Conservation (phyloP, 2,888 invertebrate genomes). For the Acleris literana region DNA sequence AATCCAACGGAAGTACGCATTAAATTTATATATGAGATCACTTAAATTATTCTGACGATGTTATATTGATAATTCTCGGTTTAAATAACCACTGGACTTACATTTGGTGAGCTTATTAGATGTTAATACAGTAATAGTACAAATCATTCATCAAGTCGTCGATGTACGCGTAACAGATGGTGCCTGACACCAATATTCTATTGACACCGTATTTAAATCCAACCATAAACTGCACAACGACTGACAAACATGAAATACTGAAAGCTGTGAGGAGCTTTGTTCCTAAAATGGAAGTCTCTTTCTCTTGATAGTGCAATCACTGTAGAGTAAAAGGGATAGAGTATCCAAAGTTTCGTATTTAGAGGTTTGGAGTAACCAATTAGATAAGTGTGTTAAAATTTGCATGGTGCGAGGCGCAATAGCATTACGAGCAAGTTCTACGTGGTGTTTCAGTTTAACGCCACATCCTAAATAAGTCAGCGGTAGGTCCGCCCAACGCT, state of each 20-base stretch:
- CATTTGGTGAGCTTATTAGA: conserved; percentile 10
- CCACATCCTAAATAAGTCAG: conserved; percentile 44
- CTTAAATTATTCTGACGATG: conserved; percentile 1
- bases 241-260: conserved; percentile 33
- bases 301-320: no score
- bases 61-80: conserved; percentile 1
- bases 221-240: conserved; percentile 23
- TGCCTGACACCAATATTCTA: conserved; percentile 29
- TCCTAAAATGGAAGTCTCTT: no score
- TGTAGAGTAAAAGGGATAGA: no score
- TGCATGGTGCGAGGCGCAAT: conserved; percentile 19
- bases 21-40: conserved; percentile 23
- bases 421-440: conserved; percentile 23
- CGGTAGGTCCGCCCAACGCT: conserved; percentile 50
- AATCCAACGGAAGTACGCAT: conserved; percentile 26
- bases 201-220: conserved; percentile 28
- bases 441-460: conserved; percentile 19
- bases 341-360: no score
- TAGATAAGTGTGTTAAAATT: conserved; percentile 25
- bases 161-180: conserved; percentile 30
- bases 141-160: conserved; percentile 18
- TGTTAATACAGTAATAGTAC: conserved; percentile 18
- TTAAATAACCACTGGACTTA: conserved; percentile 4
- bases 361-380: no score
- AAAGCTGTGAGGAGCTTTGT: conserved; percentile 7